Evolutionary conservation across 2,888 invertebrate genomes (phyloP), one percentile per base, ranked within the genome.

Genomic region (Drosophila anomelani): DNA sequence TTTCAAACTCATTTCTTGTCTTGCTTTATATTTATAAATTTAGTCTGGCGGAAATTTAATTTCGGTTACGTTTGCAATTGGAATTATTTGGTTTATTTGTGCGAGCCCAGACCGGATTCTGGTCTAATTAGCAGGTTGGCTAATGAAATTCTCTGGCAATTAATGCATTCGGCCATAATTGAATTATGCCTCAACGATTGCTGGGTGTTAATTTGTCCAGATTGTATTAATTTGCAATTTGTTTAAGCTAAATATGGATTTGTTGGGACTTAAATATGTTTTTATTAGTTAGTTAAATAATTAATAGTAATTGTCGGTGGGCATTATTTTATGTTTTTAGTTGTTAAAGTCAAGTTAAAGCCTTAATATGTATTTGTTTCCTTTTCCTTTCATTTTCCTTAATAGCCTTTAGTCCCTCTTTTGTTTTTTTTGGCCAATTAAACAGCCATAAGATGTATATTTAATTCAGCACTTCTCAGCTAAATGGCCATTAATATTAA

Each of bases 401-500:
- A 26, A 38, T 58, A 13, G 13, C 36, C 4, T 10, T 26, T 29
- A 7, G 58, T 9, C 6, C 13, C 32, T 32, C 17, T 63, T 29
- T 7, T 5, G n/a, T 10, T 26, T n/a, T 53, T 38, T 57, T 70
- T 41, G 49, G 57, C 64, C 63, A 77, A 79, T 62, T 73, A 36
- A 61, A 74, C 58, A 54, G 43, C 60, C 55, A 46, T 74, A 49
- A 26, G 53, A 47, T 66, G 67, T 54, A 41, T 60, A 41, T 80
- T 80, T 69, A 82, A 78, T 77, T 74, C 68, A 72, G 76, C 62
- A 78, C 68, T 55, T 70, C 70, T 64, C 68, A 74, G 73, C 68
- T 72, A 82, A 87, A 71, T 39, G 61, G 13, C 66, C 66, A 85
- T 88, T 78, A 82, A 88, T 82, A 85, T 76, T 77, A 56, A 80